Conservation (phyloP, 2,888 invertebrate species). For the Xylota sylvarum region DNA sequence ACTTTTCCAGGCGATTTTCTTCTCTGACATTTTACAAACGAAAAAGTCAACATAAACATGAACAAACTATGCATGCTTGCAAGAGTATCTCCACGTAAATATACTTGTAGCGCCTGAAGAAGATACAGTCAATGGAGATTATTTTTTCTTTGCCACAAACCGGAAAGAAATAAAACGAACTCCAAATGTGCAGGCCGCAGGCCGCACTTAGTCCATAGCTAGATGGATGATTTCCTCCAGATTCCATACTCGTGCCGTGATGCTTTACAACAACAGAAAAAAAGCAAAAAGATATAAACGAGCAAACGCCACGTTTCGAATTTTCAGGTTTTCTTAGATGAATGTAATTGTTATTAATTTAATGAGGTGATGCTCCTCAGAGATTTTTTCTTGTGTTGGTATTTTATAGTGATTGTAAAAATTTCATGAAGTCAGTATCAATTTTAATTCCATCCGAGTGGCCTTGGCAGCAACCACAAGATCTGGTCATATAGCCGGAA, state of each 20-base stretch:
- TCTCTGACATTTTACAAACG: slow-evolving; percentile 63
- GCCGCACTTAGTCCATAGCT: not conserved
- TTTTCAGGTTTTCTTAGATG: slow-evolving; percentile 38
- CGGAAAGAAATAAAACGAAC: slow-evolving; percentile 66
- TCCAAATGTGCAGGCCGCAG: slow-evolving; percentile 9
- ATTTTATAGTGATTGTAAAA: not conserved
- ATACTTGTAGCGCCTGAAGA: slow-evolving; percentile 35
- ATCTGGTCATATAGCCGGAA: not conserved
- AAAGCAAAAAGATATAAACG: slow-evolving; percentile 8
- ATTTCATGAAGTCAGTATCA: not conserved
- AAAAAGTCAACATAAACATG: slow-evolving; percentile 35
- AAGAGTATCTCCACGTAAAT: slow-evolving; percentile 1
- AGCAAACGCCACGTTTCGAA: slow-evolving; percentile 2
- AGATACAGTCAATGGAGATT: slow-evolving; percentile 40
- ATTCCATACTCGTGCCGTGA: slow-evolving; percentile 22
- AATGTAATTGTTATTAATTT: slow-evolving; percentile 20
- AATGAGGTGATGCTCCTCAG: slow-evolving; percentile 11
- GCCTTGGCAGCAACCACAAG: not conserved
- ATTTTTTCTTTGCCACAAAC: slow-evolving; percentile 50
- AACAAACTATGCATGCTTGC: slow-evolving; percentile 28
- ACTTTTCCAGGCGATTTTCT: slow-evolving; percentile 72
- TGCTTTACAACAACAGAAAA: slow-evolving; percentile 1
- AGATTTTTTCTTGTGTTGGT: not conserved
- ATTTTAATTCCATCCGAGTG: not conserved
- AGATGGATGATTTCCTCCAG: slow-evolving; percentile 38